phyloP scores from a whole-genome alignment of 2,113 vertebrate species.

The Calyptomena viridis region DNA sequence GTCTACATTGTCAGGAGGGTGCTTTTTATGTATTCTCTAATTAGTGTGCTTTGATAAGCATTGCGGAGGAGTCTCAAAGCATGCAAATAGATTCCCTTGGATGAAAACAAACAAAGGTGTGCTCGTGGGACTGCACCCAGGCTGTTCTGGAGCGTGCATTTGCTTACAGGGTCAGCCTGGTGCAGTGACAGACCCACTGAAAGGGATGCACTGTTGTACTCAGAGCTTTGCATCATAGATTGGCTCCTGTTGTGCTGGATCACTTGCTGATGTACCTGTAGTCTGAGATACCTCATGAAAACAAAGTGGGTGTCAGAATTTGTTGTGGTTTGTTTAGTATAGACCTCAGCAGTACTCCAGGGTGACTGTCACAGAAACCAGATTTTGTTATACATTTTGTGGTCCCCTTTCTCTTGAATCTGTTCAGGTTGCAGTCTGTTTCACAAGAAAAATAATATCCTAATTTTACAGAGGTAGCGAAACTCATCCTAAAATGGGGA shows the following conservation, averaged over 20 bases:
- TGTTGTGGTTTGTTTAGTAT: neutral
- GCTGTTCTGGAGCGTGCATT: neutral
- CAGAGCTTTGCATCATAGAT: neutral
- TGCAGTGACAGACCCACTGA: neutral
- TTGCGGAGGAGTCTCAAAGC: neutral
- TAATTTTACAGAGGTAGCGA: neutral
- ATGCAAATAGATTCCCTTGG: neutral
- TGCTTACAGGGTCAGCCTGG: neutral
- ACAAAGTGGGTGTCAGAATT: neutral
- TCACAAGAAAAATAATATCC: neutral
- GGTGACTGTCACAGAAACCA: neutral
- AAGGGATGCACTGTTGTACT: accelerated
- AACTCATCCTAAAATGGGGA: neutral
- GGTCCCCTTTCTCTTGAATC: neutral
- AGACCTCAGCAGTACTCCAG: neutral
- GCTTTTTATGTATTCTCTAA: neutral
- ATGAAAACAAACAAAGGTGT: neutral
- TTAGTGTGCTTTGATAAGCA: neutral
- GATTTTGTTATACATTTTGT: neutral
- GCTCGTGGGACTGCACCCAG: neutral
- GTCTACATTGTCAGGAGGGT: neutral
- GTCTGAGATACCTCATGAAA: neutral
- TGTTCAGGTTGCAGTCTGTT: neutral
- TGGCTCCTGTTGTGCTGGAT: neutral
- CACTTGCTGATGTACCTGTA: neutral